Evolutionary conservation across 1,140 invertebrate species (phyloP).

Genomic region (Drosophila yakuba): DNA sequence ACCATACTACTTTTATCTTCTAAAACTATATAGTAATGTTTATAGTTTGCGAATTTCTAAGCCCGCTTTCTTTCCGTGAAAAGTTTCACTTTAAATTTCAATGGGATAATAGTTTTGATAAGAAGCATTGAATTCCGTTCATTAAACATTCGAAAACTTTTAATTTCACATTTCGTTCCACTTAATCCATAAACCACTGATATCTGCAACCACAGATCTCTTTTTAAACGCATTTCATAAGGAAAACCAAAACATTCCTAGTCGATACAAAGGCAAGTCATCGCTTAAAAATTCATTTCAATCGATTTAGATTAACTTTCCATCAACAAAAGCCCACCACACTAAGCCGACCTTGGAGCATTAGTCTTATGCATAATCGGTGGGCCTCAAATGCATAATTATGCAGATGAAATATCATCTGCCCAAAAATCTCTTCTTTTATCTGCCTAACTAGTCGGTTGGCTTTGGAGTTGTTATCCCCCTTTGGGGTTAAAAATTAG

Average conservation of each 20-base stretch:
- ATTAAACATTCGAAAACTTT: conserved; percentile 1
- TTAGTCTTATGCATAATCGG: conserved; percentile 53
- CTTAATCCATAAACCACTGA: conserved; percentile 4
- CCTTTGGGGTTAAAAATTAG: conserved; percentile 55
- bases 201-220: background rate
- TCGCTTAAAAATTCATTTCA: conserved; percentile 43
- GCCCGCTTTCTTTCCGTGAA: too few species aligned
- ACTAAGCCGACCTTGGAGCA: conserved; percentile 55
- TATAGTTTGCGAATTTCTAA: too few species aligned
- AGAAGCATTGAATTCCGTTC: background rate
- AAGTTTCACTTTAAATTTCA: too few species aligned
- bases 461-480: conserved; percentile 18
- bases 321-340: conserved; percentile 26
- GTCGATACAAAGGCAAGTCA: background rate
- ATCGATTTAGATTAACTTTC: conserved; percentile 49
- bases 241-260: conserved; percentile 12
- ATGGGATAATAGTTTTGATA: too few species aligned
- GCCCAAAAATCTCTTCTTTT: conserved; percentile 25
- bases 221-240: conserved; percentile 10
- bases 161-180: background rate
- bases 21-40: too few species aligned
- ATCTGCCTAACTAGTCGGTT: conserved; percentile 31
- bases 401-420: conserved; percentile 51
- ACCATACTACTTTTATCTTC: too few species aligned
- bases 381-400: conserved; percentile 46